Conservation (phyloP, 2,113 vertebrate species). For the Ptilorrhoa leucosticta region DNA sequence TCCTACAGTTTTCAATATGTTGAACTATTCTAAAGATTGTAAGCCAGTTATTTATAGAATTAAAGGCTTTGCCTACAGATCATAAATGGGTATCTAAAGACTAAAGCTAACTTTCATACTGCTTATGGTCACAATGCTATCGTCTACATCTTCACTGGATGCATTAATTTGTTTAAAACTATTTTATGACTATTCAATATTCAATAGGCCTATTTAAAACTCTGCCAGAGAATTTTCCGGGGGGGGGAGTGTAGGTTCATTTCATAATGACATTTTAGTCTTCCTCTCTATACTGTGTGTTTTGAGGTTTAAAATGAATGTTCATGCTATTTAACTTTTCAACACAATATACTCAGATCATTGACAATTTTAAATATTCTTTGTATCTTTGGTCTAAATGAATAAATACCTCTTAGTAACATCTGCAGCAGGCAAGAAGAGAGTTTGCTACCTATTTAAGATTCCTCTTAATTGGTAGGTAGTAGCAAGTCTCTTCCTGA, state of each 20-base stretch:
- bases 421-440: neutral
- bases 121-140: neutral
- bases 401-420: neutral
- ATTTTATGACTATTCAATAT: neutral
- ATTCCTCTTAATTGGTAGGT: neutral
- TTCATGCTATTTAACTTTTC: neutral
- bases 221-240: neutral
- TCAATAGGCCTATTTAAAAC: neutral
- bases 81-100: neutral
- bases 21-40: neutral
- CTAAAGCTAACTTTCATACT: neutral
- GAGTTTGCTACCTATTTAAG: neutral
- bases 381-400: neutral
- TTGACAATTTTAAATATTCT: neutral
- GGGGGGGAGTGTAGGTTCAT: fast-evolving
- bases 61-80: neutral
- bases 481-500: neutral
- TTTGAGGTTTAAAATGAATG: neutral
- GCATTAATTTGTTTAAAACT: neutral
- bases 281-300: neutral
- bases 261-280: neutral
- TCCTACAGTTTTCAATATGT: neutral
- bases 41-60: neutral
- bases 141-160: neutral
- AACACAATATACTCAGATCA: neutral